Conservation (phyloP, 2,888 invertebrate genomes). For the Myopa testacea region DNA sequence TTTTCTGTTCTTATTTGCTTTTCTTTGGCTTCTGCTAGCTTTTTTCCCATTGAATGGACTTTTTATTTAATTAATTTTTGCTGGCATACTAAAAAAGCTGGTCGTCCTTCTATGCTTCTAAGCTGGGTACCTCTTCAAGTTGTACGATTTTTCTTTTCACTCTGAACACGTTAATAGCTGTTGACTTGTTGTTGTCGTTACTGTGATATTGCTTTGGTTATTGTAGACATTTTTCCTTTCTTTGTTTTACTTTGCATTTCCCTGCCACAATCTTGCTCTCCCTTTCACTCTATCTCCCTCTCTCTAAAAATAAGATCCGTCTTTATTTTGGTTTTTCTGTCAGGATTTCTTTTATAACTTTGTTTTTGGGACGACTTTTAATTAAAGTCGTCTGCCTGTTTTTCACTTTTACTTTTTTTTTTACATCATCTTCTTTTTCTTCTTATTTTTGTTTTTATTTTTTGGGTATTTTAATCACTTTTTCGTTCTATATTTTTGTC, state of each 20-base stretch:
- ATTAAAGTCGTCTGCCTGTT: conserved; percentile 16
- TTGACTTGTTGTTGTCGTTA: too few relatives aligned
- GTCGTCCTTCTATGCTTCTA: conserved; percentile 14
- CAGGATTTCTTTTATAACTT: background rate
- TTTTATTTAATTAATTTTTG: conserved; percentile 24
- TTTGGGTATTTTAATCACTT: too few relatives aligned
- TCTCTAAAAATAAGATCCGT: background rate
- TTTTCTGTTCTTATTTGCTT: background rate
- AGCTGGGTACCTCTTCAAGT: background rate
- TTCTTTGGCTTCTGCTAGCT: conserved; percentile 5
- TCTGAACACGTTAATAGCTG: too few relatives aligned
- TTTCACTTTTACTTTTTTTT: background rate
- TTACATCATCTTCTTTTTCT: background rate
- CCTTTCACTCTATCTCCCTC: background rate
- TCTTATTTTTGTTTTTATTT: background rate
- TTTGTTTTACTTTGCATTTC: background rate
- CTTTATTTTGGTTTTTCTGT: conserved; percentile 6
- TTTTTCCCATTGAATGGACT: background rate
- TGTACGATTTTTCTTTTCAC: background rate
- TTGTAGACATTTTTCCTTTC: background rate
- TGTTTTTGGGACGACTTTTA: conserved; percentile 28
- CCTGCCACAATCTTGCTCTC: background rate
- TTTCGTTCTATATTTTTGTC: too few relatives aligned
- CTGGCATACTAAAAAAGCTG: background rate
- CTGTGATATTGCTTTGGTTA: too few relatives aligned